Base-by-base conservation (phyloP, 2,888 invertebrate species). In the Pterobdella sp. region DNA sequence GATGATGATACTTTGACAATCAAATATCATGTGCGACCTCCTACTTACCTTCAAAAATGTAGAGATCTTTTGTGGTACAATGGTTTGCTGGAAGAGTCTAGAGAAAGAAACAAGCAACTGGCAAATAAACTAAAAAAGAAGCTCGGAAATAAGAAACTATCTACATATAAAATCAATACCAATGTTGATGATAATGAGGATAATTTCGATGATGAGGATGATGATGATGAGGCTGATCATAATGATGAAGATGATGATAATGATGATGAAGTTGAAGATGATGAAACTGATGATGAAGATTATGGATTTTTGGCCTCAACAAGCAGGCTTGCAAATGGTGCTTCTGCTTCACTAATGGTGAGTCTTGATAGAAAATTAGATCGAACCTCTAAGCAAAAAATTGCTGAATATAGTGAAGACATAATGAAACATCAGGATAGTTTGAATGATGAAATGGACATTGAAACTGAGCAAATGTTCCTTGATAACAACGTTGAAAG, bases 21-120 rank as follows among this genome's bases (percentile, higher is more conserved):
- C 66, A 87, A 91, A 81, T 93, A 93, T 85, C 91, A 93, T 87
- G 94, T 94, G 34, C 88, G 94, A 42, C 91, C 94, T 37, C 93
- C 94, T 3, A 94, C 93, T 66, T 94, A 92, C 85, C 93, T 91
- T 84, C 94, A 94, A 84, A 90, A 92, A 73, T 93, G 93, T 82
- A 88, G 93, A 76, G 94, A 94, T 84, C 93, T 93, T 81, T 91
- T 93, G 82, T 77, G 77, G 77, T 77, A 63, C 72, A n/a, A n/a
- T n/a, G n/a, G n/a, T n/a, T n/a, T n/a, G n/a, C n/a, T n/a, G n/a
- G n/a, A n/a, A n/a, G n/a, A n/a, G n/a, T n/a, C n/a, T n/a, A n/a
- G n/a, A n/a, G n/a, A n/a, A n/a, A n/a, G n/a, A n/a, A n/a, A n/a
- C n/a, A n/a, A n/a, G n/a, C n/a, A n/a, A n/a, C n/a, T n/a, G n/a